phyloP scores from a whole-genome alignment of 1,140 invertebrate species.

The Trichogramma pretiosum region DNA sequence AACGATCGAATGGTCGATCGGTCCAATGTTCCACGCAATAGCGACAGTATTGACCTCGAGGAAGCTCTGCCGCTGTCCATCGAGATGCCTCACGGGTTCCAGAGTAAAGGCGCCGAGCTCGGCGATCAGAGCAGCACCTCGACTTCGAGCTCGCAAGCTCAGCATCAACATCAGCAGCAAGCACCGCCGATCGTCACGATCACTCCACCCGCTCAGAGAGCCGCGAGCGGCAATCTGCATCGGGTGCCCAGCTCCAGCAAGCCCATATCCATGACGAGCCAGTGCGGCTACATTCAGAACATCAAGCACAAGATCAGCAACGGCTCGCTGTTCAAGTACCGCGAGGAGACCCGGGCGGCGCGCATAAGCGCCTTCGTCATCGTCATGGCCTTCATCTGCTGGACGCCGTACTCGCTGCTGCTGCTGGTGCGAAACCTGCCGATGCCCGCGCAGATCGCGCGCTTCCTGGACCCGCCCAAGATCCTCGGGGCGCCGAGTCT shows the following conservation, averaged over 20 bases:
- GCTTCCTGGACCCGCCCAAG: constrained; percentile 7
- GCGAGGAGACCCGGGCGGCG: constrained; percentile 72
- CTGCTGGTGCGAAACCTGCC: constrained; percentile 43
- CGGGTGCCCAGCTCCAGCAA: constrained; percentile 36
- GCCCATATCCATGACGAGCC: constrained; percentile 30
- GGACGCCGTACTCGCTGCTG: constrained; percentile 57
- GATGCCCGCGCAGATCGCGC: constrained; percentile 19
- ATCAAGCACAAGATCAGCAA: constrained; percentile 69
- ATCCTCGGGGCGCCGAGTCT: constrained; percentile 18
- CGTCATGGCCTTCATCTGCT: constrained; percentile 63
- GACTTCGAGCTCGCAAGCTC: constrained; percentile 8
- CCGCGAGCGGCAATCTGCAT: constrained; percentile 29
- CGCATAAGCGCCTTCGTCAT: constrained; percentile 65
- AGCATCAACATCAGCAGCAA: constrained; percentile 14
- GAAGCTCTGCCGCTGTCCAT: background rate
- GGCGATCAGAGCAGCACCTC: constrained; percentile 11
- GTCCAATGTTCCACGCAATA: background rate
- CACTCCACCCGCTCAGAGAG: constrained; percentile 38
- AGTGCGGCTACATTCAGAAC: constrained; percentile 53
- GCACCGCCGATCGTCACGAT: constrained; percentile 37
- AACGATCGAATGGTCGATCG: background rate
- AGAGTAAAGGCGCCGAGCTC: constrained; percentile 3
- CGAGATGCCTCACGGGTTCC: too few species aligned
- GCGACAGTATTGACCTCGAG: background rate
- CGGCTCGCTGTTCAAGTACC: constrained; percentile 70